phyloP scores from a whole-genome alignment of 2,888 invertebrate genomes.

The Pedicia rivosa region DNA sequence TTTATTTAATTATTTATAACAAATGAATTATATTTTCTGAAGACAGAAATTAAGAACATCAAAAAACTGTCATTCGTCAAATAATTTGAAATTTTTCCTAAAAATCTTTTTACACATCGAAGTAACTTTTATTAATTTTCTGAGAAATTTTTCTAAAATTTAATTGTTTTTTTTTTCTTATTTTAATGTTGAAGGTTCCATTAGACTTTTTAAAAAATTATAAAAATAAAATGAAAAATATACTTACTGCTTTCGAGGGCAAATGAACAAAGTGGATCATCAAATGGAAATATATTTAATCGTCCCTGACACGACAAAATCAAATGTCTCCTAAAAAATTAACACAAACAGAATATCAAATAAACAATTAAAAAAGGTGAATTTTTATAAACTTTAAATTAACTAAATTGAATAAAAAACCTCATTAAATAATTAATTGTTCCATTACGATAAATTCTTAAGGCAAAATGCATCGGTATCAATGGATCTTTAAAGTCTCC shows the following conservation, averaged over 20 bases:
- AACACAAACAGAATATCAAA: constrained; percentile 11
- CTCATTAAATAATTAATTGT: constrained; percentile 89
- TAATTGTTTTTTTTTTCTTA: too few species aligned
- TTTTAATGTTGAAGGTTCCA: too few species aligned
- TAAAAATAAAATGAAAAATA: too few species aligned
- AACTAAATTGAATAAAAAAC: constrained; percentile 28
- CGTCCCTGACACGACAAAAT: constrained; percentile 88
- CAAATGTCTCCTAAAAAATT: constrained; percentile 55
- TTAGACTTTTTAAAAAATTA: too few species aligned
- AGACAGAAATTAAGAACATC: too few species aligned
- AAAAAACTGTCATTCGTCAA: too few species aligned
- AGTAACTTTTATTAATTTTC: too few species aligned
- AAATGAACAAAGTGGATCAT: constrained; percentile 89
- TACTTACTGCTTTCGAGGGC: constrained; percentile 94
- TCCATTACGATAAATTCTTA: constrained; percentile 83
- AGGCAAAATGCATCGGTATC: constrained; percentile 83
- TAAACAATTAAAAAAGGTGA: constrained; percentile 6
- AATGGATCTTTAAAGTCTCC: constrained; percentile 91
- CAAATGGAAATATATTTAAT: constrained; percentile 89
- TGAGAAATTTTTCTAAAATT: too few species aligned
- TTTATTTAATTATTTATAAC: too few species aligned
- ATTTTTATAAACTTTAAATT: background rate
- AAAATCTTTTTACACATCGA: too few species aligned
- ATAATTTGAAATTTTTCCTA: too few species aligned
- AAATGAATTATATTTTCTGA: too few species aligned